phyloP scores from a whole-genome alignment of 2,888 invertebrate species.

The Conchocele bisecta region DNA sequence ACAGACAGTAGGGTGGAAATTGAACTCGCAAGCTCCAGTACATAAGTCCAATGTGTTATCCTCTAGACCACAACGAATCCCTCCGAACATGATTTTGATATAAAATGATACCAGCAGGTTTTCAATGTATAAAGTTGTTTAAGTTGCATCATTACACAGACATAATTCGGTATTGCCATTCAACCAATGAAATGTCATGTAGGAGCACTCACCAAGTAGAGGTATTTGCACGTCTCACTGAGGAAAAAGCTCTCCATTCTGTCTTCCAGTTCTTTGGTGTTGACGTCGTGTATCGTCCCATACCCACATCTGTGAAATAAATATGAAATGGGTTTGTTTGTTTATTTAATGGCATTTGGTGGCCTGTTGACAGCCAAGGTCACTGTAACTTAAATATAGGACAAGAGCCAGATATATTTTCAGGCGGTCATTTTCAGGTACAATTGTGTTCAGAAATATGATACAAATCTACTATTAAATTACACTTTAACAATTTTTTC shows the following conservation, averaged over 20 bases:
- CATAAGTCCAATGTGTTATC: background rate
- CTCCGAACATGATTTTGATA: too few relatives aligned
- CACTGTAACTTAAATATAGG: too few relatives aligned
- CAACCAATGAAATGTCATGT: background rate
- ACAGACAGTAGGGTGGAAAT: too few relatives aligned
- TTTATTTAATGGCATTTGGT: background rate
- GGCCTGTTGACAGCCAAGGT: background rate
- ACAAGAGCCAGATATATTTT: too few relatives aligned
- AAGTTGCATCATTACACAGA: too few relatives aligned
- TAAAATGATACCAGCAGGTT: too few relatives aligned
- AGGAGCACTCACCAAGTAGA: slow-evolving; percentile 85
- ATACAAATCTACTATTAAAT: background rate
- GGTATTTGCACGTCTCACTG: slow-evolving; percentile 87
- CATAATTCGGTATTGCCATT: too few relatives aligned
- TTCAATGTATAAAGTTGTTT: background rate
- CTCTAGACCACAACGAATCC: too few relatives aligned
- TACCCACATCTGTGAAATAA: slow-evolving; percentile 85
- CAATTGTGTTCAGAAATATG: background rate
- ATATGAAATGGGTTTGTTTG: background rate
- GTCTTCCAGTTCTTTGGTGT: slow-evolving; percentile 86
- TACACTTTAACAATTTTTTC: background rate
- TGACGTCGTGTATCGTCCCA: slow-evolving; percentile 87
- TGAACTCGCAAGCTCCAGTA: too few relatives aligned
- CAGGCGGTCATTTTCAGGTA: too few relatives aligned
- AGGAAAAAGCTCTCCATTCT: slow-evolving; percentile 88